Evolutionary conservation across 2,888 invertebrate species (phyloP), one percentile per base, ranked within the genome.

Genomic region (Protula sp.): DNA sequence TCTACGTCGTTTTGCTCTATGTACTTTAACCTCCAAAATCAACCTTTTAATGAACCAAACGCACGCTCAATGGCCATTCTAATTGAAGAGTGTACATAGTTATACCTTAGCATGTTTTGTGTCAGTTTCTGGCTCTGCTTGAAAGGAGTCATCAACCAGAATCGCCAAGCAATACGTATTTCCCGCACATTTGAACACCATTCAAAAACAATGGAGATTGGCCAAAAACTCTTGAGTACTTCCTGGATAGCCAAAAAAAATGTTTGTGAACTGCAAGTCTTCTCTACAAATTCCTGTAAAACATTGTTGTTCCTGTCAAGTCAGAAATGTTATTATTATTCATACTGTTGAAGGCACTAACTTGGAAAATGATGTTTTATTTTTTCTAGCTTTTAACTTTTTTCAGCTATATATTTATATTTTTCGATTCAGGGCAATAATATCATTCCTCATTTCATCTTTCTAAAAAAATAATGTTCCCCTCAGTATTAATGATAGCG

Each of bases 11-110:
- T 56, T 5, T 48, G 56, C 4, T 56, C n/a, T 3, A 56, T 26
- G 24, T 24, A 48, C 27, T 48, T 14, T 5, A 60, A 47, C 29
- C 51, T 24, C 9, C 27, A 19, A 52, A 64, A 65, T 55, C 62
- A 61, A 27, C 57, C 54, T 54, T 65, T 64, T 31, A 65, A 38
- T 2, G 58, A 27, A 14, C 45, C 57, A 56, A 65, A 62, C 14
- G 63, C 58, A 3, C 57, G 38, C 51, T 65, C 65, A 3, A 64
- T 47, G 3, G 27, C 53, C 24, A 29, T 47, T n/a, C 57, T 61
- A 24, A 55, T 30, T 31, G 54, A 29, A 1, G 51, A 30, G 4
- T 54, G 57, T 9, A 24, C 52, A 9, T 22, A 22, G 53, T 65
- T 65, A 52, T 38, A 65, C 19, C 30, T 50, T 19, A 22, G 56